phyloP scores from a whole-genome alignment of 2,113 vertebrate genomes.

The Callopanchax toddi region DNA sequence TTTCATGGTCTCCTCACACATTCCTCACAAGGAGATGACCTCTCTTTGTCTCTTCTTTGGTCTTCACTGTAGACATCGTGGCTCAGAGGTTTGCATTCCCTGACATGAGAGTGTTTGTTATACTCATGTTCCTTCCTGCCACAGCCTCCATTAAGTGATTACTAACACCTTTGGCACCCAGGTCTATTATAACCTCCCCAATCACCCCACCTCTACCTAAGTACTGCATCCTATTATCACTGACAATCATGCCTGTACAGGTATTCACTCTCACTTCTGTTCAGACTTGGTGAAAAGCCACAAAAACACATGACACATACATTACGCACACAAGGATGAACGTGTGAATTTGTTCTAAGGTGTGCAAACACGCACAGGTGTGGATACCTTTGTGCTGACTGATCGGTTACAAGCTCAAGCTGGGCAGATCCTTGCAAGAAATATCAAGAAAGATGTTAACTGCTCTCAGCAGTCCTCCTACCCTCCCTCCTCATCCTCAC shows the following conservation, averaged over 20 bases:
- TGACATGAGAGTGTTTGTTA: constrained; percentile 52
- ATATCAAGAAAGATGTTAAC: constrained; percentile 49
- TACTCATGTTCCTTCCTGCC: constrained; percentile 75
- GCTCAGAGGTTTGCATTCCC: constrained; percentile 62
- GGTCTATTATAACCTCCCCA: constrained; percentile 52
- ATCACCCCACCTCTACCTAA: constrained; percentile 35
- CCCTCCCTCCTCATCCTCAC: constrained; percentile 4
- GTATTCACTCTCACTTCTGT: constrained; percentile 50
- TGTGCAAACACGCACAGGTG: constrained; percentile 52
- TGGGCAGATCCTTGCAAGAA: constrained; percentile 64
- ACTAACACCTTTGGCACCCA: constrained; percentile 62
- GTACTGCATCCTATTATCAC: constrained; percentile 67
- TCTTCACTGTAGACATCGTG: constrained; percentile 54
- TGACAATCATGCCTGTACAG: constrained; percentile 69
- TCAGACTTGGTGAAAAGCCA: constrained; percentile 29
- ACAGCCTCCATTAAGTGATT: constrained; percentile 74
- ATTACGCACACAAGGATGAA: constrained; percentile 19
- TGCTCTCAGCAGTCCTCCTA: neutral
- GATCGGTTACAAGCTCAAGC: constrained; percentile 39
- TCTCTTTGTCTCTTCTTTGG: constrained; percentile 27
- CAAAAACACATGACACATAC: constrained; percentile 16
- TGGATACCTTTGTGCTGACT: constrained; percentile 72
- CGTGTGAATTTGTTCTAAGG: constrained; percentile 28
- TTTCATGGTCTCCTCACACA: constrained; percentile 38
- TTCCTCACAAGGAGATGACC: constrained; percentile 54